Evolutionary conservation across 2,888 invertebrate genomes (phyloP), one percentile per base, ranked within the genome.

Genomic region (Physocephala rufipes): DNA sequence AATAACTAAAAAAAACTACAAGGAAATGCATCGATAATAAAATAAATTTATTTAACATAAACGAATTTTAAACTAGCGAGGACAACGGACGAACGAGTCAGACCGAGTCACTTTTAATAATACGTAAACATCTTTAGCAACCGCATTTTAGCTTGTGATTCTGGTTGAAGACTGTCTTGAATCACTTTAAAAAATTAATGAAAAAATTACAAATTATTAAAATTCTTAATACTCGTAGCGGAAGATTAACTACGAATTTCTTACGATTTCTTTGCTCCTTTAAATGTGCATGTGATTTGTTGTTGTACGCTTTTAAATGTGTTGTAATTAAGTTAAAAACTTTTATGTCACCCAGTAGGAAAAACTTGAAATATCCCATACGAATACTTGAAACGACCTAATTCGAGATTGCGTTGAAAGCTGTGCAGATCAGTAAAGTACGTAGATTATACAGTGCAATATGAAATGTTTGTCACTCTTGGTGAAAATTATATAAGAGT

Each of bases 1-100:
- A 66, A 69, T 70, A 77, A 66, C 72, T 73, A 76, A 65, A 70
- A 58, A 51, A 16, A 30, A 72, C 68, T 70, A 73, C 74, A 75
- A 76, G 71, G 71, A 71, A 74, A 74, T 73, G 71, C 74, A 74
- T 73, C 73, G 76, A 74, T 75, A 74, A 76, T 76, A 76, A 75
- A 75, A 73, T 72, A 74, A 73, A 59, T 73, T 36, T 7, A 36
- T 36, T 36, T n/a, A n/a, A n/a, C n/a, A n/a, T 13, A 73, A 75
- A 76, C 75, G 74, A 76, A 75, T 76, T 76, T 76, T 74, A 71
- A 73, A 72, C 68, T 72, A 72, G 63, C 16, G 49, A 61, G 63
- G 63, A 67, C 36, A 9, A 36, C 36, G 9, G 36, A 36, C 36
- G 9, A 9, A n/a, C n/a, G n/a, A n/a, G n/a, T n/a, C n/a, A 68